A percentile compares a stretch with the other conserved stretches of the same genome.
phyloP scores from a whole-genome alignment of 2,113 vertebrate genomes.

The Siniperca chuatsi region DNA sequence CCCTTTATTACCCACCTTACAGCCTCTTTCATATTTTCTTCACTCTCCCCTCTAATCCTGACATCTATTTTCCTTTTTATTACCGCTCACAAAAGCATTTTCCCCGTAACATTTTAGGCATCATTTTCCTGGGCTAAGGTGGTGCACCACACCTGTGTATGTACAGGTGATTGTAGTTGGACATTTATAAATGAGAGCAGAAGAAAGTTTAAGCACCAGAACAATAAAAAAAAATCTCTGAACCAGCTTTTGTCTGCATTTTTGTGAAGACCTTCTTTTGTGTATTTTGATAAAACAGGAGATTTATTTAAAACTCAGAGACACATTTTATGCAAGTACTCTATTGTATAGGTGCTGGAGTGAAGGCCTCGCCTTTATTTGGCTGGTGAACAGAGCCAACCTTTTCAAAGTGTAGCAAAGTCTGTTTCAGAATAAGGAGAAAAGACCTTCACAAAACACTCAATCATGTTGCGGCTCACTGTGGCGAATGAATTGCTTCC shows the following conservation, averaged over 20 bases:
- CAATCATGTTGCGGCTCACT: constrained; percentile 14
- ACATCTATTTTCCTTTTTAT: constrained; percentile 54
- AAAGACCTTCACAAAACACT: constrained; percentile 31
- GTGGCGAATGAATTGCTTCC: constrained; percentile 20
- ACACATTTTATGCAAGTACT: constrained; percentile 15
- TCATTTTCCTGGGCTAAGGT: constrained; percentile 8
- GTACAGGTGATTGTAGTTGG: constrained; percentile 33
- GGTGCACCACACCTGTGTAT: constrained; percentile 34
- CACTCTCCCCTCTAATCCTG: constrained; percentile 30
- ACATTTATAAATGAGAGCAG: constrained; percentile 39
- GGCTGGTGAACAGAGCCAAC: constrained; percentile 8
- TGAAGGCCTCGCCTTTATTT: constrained; percentile 13
- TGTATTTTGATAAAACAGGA: constrained; percentile 25
- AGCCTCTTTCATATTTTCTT: constrained; percentile 46
- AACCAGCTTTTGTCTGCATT: constrained; percentile 22
- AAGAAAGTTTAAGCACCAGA: constrained; percentile 32
- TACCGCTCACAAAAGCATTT: constrained; percentile 37
- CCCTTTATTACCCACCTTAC: constrained; percentile 60
- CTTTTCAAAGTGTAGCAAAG: constrained; percentile 8
- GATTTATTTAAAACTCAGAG: constrained; percentile 35
- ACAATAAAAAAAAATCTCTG: constrained; percentile 3
- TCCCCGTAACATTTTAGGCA: constrained; percentile 27
- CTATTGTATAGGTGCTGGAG: not conserved
- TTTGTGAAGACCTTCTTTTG: constrained; percentile 30
- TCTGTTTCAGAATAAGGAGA: constrained; percentile 14